Evolutionary conservation across 2,888 invertebrate genomes (phyloP).

Genomic region (Parasteatoda lunata): DNA sequence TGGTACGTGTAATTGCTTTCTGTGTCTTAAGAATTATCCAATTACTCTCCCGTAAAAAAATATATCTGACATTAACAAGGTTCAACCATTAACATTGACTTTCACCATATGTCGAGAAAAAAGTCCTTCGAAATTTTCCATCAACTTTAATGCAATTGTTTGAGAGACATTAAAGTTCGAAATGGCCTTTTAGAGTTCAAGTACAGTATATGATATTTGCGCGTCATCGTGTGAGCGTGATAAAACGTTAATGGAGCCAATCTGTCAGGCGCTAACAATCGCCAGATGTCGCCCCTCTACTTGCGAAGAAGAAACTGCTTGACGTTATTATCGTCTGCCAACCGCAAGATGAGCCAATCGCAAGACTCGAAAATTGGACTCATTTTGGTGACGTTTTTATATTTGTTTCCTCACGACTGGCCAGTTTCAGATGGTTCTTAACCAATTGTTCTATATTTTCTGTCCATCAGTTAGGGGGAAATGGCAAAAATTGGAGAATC

Average conservation of each 20-base stretch:
- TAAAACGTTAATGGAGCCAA: slow-evolving; percentile 56
- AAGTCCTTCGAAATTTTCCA: slow-evolving; percentile 5
- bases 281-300: slow-evolving; percentile 47
- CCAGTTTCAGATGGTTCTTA: slow-evolving; percentile 18
- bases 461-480: slow-evolving; percentile 23
- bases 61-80: no score
- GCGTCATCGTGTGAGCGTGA: slow-evolving; percentile 43
- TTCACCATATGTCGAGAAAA: neutral
- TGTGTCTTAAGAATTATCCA: no score
- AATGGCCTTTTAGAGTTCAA: slow-evolving; percentile 43
- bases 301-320: slow-evolving; percentile 40
- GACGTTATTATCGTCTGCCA: slow-evolving; percentile 56
- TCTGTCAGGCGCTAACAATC: slow-evolving; percentile 62
- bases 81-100: no score
- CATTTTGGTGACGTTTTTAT: slow-evolving; percentile 39
- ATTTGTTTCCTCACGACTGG: slow-evolving; percentile 26
- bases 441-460: slow-evolving; percentile 33
- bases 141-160: slow-evolving; percentile 49
- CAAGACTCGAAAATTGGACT: slow-evolving; percentile 59
- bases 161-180: slow-evolving; percentile 55
- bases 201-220: slow-evolving; percentile 5
- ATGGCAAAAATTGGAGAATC: neutral
- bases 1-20: no score
- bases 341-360: slow-evolving; percentile 62
- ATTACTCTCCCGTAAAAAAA: no score